Evolutionary conservation across 2,113 vertebrate genomes (phyloP).

Genomic region (Rhinolophus sinicus): DNA sequence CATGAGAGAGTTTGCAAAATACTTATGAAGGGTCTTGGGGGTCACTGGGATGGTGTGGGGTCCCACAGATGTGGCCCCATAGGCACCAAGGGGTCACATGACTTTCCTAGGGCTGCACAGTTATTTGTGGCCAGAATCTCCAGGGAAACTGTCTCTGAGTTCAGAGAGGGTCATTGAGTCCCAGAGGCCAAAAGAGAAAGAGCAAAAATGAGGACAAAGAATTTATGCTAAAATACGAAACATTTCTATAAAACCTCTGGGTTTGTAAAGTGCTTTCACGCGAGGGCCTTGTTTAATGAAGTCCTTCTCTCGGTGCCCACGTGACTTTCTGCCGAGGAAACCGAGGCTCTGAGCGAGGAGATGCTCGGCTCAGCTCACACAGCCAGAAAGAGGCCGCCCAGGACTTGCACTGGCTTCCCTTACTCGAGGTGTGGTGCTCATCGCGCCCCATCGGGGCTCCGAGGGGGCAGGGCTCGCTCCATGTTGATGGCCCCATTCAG

Average conservation of each 20-base stretch:
- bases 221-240: neutral
- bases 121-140: neutral
- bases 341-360: neutral
- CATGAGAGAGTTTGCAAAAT: neutral
- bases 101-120: neutral
- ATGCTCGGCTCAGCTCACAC: too few species aligned
- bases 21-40: neutral
- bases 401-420: neutral
- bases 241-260: neutral
- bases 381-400: neutral
- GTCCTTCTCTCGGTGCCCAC: neutral
- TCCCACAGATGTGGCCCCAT: neutral
- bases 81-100: neutral
- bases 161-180: neutral
- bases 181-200: neutral
- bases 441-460: rapidly evolving
- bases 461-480: too few species aligned
- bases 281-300: neutral
- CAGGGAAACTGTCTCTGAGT: neutral
- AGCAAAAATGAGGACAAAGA: neutral
- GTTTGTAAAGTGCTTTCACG: neutral
- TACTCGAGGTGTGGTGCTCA: neutral
- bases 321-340: neutral
- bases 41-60: neutral
- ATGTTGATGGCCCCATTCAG: rapidly evolving